Evolutionary conservation across 2,888 invertebrate genomes (phyloP), one percentile per base, ranked within the genome.

Genomic region (Calameuta idolon): DNA sequence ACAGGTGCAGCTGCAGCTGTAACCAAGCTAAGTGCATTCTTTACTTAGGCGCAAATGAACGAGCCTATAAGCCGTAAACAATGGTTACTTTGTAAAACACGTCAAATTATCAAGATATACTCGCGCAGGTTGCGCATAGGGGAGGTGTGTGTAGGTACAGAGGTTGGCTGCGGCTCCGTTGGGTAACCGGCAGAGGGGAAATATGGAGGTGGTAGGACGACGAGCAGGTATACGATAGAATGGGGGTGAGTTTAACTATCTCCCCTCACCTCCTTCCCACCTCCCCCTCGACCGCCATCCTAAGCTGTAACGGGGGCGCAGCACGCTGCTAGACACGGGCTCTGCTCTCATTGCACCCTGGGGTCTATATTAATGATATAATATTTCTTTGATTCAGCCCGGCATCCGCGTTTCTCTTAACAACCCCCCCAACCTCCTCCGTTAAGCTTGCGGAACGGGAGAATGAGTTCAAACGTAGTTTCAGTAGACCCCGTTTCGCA

Each of bases 361-460:
- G 84, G 86, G 86, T 85, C 84, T 81, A 83, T 89, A 89, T 89
- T 89, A 90, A 90, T 87, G 90, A 89, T 87, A 87, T 87, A 87
- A 89, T 89, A 89, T 90, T 90, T 89, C 90, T 89, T 89, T 87
- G 89, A 90, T 89, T 89, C 88, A 87, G 82, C 34, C 71, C 83
- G 83, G 78, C 77, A 80, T 79, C 80, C 81, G 78, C 84, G 82
- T 85, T 86, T 83, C 80, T 83, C 84, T 86, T 89, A 87, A 88
- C 88, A 88, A 87, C 83, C 84, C 81, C 81, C 85, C 78, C 77
- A 76, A 76, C 79, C 68, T 34, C 68, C 37, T 78, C 76, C 79
- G 82, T 85, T 81, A 83, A 83, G 81, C 82, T 81, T 79, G 81
- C 76, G 81, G 79, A 80, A 81, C 76, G 77, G 40, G 81, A 77